Evolutionary conservation across 2,113 vertebrate genomes (phyloP).

Genomic region (Bostrychus sinensis): DNA sequence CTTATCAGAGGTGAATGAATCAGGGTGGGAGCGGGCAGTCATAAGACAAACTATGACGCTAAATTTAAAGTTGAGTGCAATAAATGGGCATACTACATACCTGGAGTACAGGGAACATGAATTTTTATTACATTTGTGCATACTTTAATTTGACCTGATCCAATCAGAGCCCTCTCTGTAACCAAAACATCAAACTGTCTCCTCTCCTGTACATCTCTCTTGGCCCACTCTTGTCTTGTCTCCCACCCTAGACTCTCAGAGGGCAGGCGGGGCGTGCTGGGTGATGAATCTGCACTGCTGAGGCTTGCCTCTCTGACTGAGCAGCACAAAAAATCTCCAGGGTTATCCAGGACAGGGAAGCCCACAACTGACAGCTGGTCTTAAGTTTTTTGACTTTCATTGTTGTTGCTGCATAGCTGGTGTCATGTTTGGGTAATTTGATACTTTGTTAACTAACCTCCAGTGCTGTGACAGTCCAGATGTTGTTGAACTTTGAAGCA

Average conservation of each 20-base stretch:
- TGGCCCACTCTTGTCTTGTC: background rate
- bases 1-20: conserved; percentile 23
- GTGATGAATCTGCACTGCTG: conserved; percentile 77
- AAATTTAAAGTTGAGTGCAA: background rate
- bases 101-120: background rate
- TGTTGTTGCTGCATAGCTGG: background rate
- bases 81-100: background rate
- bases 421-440: conserved; percentile 48
- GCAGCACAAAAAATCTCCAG: background rate
- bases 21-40: background rate
- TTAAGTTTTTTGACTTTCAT: conserved; percentile 60
- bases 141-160: conserved; percentile 11
- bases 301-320: conserved; percentile 68
- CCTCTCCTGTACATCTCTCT: conserved; percentile 4
- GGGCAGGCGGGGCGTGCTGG: conserved; percentile 65
- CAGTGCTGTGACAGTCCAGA: conserved; percentile 47
- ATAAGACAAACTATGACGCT: background rate
- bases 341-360: conserved; percentile 43
- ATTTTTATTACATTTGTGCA: background rate
- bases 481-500: conserved; percentile 42
- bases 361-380: conserved; percentile 38
- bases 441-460: conserved; percentile 28
- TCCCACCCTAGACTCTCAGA: conserved; percentile 61
- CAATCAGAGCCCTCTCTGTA: conserved; percentile 17
- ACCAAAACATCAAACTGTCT: conserved; percentile 6